Evolutionary conservation across 2,888 invertebrate genomes (phyloP).

Genomic region (Drosophila cyrtoloma): DNA sequence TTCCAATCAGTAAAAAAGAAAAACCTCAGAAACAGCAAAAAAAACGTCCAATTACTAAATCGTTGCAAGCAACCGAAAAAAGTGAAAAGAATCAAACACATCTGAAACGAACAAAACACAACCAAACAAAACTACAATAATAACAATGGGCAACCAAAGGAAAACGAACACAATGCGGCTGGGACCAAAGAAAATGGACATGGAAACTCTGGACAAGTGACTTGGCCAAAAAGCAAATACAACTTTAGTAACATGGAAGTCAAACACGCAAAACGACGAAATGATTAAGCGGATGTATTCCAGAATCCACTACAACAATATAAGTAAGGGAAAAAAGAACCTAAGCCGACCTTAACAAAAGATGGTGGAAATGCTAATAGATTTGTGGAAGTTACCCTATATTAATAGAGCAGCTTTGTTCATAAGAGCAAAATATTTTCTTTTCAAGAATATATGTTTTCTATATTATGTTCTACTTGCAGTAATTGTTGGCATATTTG

Average conservation of each 20-base stretch:
- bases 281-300: constrained; percentile 39
- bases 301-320: constrained; percentile 29
- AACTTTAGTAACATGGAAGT: constrained; percentile 31
- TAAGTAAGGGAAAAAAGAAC: background rate
- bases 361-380: constrained; percentile 21
- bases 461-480: background rate
- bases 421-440: background rate
- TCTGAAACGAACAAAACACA: constrained; percentile 15
- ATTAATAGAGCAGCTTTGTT: constrained; percentile 25
- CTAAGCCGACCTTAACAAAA: constrained; percentile 22
- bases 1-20: constrained; percentile 43
- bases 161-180: constrained; percentile 42
- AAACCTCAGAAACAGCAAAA: constrained; percentile 7
- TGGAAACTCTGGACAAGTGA: constrained; percentile 49
- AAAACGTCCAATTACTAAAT: constrained; percentile 54
- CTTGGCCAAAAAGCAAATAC: constrained; percentile 51
- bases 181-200: constrained; percentile 31
- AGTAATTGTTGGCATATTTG: background rate
- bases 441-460: background rate
- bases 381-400: constrained; percentile 8
- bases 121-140: constrained; percentile 28
- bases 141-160: constrained; percentile 39
- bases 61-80: constrained; percentile 33
- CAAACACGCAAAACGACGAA: constrained; percentile 47
- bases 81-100: constrained; percentile 27